phyloP scores from a whole-genome alignment of 92 coral and sea anemone genomes.

The Palythoa grandiflora region DNA sequence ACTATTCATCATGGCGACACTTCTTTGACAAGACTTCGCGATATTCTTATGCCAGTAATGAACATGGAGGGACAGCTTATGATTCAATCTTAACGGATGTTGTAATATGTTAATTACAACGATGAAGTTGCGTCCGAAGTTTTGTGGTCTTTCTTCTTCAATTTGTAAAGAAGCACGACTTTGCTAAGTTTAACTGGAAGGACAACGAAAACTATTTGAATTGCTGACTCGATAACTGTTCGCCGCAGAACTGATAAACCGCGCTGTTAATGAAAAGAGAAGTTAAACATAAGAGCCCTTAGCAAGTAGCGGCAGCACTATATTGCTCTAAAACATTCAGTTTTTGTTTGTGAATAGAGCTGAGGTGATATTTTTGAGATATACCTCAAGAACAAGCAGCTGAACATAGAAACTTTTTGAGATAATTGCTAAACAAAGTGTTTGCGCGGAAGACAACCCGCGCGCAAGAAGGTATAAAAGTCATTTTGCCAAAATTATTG shows the following conservation, averaged over 20 bases:
- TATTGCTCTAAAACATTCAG: not conserved
- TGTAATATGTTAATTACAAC: not conserved
- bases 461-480: not conserved
- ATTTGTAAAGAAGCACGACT: not conserved
- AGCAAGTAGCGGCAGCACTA: not conserved
- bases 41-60: constrained; percentile 43
- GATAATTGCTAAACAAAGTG: not conserved
- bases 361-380: not conserved
- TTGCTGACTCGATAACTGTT: not conserved
- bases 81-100: constrained; percentile 4
- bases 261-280: not conserved
- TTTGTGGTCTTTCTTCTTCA: not conserved
- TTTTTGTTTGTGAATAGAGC: not conserved
- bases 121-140: not conserved
- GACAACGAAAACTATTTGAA: not conserved
- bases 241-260: not conserved
- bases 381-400: not conserved
- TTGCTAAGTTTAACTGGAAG: not conserved
- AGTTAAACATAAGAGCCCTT: no score
- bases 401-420: not conserved
- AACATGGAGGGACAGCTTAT: constrained; percentile 42
- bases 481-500: not conserved
- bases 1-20: constrained; percentile 40
- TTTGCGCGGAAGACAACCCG: not conserved
- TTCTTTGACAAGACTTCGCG: constrained; percentile 44